Evolutionary conservation across 2,797 vertebrate species (phyloP), one percentile per base, ranked within the genome.

Genomic region (Notolepis coatsorum): DNA sequence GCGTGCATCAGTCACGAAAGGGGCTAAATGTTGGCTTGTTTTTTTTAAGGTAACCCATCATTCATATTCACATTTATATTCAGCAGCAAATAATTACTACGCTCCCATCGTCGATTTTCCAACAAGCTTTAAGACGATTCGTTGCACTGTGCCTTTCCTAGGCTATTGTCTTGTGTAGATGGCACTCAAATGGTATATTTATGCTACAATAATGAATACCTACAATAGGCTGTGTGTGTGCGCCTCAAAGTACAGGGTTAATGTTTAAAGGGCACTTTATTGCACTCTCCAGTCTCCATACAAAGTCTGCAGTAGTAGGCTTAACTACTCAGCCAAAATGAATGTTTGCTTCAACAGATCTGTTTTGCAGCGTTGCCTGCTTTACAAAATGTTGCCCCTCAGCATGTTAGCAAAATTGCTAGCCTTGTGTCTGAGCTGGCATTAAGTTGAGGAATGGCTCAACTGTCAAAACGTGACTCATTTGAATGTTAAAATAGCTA

Each of bases 231-330:
- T 15, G 10, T 37, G 8, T 2, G n/a, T 17, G n/a, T 27, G 4
- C 0, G 7, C 5, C 13, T 4, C 15, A 30, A 24, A 55, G 15
- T 38, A 35, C 31, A 10, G 5, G 0, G 33, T 71, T 62, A 48
- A 63, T 84, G 82, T 92, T 91, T 92, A 93, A 94, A 95, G 88
- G 88, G 91, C 87, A 88, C 71, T 89, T 86, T 86, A 81, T 81
- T 4, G 25, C 62, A 47, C 33, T 45, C 7, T 18, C 31, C 62
- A 47, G 28, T 45, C 7, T 18, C 31, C 12, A 50, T 23, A 23
- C n/a, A 30, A 42, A 54, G 47, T 54, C 33, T 65, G 38, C 48
- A 46, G 25, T 47, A 17, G 20, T 57, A 51, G 7, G 8, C 20
- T 65, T 17, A 21, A n/a, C 18, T 23, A 48, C 10, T 10, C 23